phyloP scores from a whole-genome alignment of 2,113 vertebrate species.

The Xiphias gladius region DNA sequence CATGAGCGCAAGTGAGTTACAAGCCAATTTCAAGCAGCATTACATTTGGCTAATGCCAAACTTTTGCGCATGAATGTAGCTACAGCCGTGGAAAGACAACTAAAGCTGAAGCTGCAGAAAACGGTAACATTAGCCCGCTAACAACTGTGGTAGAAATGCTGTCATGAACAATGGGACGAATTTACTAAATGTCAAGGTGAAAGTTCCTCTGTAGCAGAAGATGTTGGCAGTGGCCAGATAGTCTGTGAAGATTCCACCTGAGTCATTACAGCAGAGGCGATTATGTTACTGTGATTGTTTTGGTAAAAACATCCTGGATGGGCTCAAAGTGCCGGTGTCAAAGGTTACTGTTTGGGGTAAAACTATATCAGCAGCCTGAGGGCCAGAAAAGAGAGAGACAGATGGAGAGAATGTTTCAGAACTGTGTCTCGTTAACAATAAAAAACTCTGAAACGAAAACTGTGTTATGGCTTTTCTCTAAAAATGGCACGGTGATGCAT shows the following conservation, averaged over 20 bases:
- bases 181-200: not conserved
- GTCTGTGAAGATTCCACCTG: not conserved
- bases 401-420: slow-evolving; percentile 25
- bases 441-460: slow-evolving; percentile 26
- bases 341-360: slow-evolving; percentile 58
- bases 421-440: not conserved
- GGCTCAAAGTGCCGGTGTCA: slow-evolving; percentile 39
- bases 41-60: too few species aligned
- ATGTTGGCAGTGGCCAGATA: not conserved
- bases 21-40: too few species aligned
- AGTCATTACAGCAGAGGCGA: slow-evolving; percentile 4
- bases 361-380: slow-evolving; percentile 56
- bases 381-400: slow-evolving; percentile 28
- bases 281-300: slow-evolving; percentile 66
- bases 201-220: not conserved
- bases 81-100: not conserved
- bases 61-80: not conserved
- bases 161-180: not conserved
- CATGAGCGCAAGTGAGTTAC: too few species aligned
- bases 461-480: not conserved
- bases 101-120: not conserved
- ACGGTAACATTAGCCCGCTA: not conserved
- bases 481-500: not conserved
- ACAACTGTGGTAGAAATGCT: not conserved
- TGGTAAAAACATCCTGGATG: slow-evolving; percentile 71